Evolutionary conservation across 2,113 vertebrate genomes (phyloP).

Genomic region (Porphyrio hochstetteri): DNA sequence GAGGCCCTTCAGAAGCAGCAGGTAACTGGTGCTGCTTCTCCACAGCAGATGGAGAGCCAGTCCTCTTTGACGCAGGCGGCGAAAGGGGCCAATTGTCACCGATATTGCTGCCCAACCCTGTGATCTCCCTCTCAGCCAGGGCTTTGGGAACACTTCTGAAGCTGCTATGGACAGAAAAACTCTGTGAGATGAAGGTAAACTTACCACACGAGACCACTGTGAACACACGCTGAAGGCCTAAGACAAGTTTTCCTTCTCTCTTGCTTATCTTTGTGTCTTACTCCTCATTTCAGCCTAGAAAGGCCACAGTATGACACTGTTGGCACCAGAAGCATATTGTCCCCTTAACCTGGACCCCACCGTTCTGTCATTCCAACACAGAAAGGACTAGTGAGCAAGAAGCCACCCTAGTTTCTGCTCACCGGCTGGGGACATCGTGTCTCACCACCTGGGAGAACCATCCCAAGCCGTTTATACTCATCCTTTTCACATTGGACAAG

Average conservation of each 20-base stretch:
- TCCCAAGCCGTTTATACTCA: not conserved
- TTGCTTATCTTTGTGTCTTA: not conserved
- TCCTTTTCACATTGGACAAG: not conserved
- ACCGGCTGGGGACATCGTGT: rapidly evolving
- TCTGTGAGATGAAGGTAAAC: constrained; percentile 13
- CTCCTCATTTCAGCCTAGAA: not conserved
- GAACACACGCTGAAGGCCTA: not conserved
- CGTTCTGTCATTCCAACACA: not conserved
- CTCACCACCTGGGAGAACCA: not conserved
- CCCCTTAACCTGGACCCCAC: not conserved
- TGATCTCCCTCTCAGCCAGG: not conserved
- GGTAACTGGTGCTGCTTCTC: not conserved
- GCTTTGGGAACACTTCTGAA: constrained; percentile 53
- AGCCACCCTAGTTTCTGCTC: not conserved
- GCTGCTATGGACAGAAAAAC: constrained; percentile 25
- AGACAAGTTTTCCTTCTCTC: not conserved
- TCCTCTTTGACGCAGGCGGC: not conserved
- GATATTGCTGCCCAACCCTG: not conserved
- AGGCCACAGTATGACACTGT: not conserved
- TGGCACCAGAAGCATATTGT: not conserved
- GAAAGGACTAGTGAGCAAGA: not conserved
- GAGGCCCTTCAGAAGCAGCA: not conserved
- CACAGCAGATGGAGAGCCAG: not conserved
- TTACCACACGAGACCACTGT: not conserved
- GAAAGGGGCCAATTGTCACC: not conserved